phyloP scores from a whole-genome alignment of 2,888 invertebrate species.

The Galerucella calmariensis region DNA sequence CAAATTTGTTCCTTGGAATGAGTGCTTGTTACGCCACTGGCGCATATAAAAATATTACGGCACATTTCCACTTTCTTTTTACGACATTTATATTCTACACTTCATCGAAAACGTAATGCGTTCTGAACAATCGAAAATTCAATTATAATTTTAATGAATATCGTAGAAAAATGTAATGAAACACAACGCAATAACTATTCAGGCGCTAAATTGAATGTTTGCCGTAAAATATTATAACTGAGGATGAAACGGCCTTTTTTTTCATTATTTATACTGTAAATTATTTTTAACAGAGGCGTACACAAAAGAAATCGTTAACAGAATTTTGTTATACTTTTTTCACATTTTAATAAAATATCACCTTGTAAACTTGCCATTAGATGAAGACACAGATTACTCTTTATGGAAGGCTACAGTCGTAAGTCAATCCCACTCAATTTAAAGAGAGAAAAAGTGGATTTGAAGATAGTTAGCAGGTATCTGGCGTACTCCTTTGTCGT shows the following conservation, averaged over 20 bases:
- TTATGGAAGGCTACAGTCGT: too few species aligned
- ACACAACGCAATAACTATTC: constrained; percentile 9
- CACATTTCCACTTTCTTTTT: background rate
- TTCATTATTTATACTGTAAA: background rate
- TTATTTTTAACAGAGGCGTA: background rate
- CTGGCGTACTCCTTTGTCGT: too few species aligned
- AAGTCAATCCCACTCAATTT: too few species aligned
- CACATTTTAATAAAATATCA: too few species aligned
- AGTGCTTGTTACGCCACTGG: background rate
- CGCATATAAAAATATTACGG: background rate
- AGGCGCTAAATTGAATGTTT: constrained; percentile 13
- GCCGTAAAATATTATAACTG: constrained; percentile 7
- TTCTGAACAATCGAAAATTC: constrained; percentile 24
- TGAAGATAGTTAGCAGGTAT: too few species aligned
- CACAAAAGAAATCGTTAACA: background rate
- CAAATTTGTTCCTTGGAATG: background rate
- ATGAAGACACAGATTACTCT: too few species aligned
- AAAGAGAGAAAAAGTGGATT: too few species aligned
- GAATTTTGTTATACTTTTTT: too few species aligned
- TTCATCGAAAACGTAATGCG: constrained; percentile 6
- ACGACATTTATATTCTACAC: background rate
- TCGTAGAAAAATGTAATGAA: constrained; percentile 19
- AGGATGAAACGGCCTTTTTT: background rate
- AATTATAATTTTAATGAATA: constrained; percentile 19
- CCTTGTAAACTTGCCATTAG: too few species aligned